These are phyloP conservation scores for Hassar affinis DNA, from an alignment of 2,113 vertebrate species.

Conservation along the genomic window DNA sequence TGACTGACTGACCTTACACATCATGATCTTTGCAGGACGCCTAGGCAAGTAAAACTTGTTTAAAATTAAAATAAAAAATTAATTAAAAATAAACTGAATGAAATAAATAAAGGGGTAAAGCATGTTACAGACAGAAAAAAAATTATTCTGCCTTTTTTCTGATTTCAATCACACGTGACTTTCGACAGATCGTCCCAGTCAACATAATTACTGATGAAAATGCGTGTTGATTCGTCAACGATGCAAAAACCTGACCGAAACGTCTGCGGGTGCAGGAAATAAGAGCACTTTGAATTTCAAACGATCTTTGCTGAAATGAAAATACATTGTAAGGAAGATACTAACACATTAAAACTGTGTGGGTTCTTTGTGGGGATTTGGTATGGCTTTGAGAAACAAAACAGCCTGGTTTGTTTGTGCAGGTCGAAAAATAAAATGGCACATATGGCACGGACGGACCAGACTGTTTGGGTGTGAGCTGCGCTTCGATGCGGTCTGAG, in stretches of 20 bases:
- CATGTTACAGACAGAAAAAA: neutral
- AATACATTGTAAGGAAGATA: conserved; percentile 13
- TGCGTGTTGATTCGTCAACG: neutral
- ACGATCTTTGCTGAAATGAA: conserved; percentile 16
- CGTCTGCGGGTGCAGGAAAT: neutral
- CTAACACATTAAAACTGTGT: conserved; percentile 30
- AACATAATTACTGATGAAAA: neutral
- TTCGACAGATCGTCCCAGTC: neutral
- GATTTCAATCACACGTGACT: too few relatives aligned
- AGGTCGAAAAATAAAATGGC: conserved; percentile 3
- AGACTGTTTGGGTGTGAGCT: conserved; percentile 32
- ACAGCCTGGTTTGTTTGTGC: conserved; percentile 28
- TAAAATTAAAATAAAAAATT: neutral
- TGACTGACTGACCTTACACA: neutral
- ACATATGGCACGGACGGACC: neutral
- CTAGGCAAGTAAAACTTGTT: too few relatives aligned
- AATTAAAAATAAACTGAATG: neutral
- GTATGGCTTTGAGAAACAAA: conserved; percentile 20
- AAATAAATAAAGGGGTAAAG: neutral
- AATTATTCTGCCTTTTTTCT: neutral
- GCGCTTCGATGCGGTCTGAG: neutral
- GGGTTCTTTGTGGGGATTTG: conserved; percentile 13
- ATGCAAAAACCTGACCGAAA: conserved; percentile 5
- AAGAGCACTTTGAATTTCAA: conserved; percentile 25
- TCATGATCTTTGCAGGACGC: neutral